Evolutionary conservation across 2,113 vertebrate species (phyloP).

Genomic region (Hucho hucho): DNA sequence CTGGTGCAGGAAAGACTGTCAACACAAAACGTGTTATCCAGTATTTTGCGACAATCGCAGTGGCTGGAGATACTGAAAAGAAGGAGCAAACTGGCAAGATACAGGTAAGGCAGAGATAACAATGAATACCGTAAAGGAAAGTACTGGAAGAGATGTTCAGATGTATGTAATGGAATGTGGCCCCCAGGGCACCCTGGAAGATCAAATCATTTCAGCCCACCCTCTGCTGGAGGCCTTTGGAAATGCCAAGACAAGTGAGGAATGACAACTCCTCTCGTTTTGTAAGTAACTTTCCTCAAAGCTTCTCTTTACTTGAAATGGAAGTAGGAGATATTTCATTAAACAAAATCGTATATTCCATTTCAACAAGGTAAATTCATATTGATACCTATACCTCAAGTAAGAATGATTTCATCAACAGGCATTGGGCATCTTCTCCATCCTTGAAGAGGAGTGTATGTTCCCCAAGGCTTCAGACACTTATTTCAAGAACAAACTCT

Average conservation of each 20-base stretch:
- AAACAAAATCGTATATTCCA: background rate
- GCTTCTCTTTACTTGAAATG: background rate
- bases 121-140: background rate
- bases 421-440: slow-evolving; percentile 66
- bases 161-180: slow-evolving; percentile 14
- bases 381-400: background rate
- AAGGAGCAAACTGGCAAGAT: slow-evolving; percentile 49
- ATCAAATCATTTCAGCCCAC: slow-evolving; percentile 69
- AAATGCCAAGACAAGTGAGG: slow-evolving; percentile 65
- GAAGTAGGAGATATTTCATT: background rate
- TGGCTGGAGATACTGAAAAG: slow-evolving; percentile 47
- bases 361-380: slow-evolving; percentile 68
- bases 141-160: background rate
- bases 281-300: too few species aligned
- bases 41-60: slow-evolving; percentile 96
- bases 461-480: slow-evolving; percentile 78
- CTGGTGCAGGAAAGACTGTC: slow-evolving; percentile 93
- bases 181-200: slow-evolving; percentile 63
- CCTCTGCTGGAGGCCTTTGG: slow-evolving; percentile 63
- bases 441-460: slow-evolving; percentile 67
- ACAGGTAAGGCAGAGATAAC: slow-evolving; percentile 24
- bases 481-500: slow-evolving; percentile 44
- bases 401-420: slow-evolving; percentile 43
- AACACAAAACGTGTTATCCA: slow-evolving; percentile 96
- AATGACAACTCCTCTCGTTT: too few species aligned